Evolutionary conservation across 1,140 invertebrate genomes (phyloP).

Genomic region (Cardiocondyla obscurior): DNA sequence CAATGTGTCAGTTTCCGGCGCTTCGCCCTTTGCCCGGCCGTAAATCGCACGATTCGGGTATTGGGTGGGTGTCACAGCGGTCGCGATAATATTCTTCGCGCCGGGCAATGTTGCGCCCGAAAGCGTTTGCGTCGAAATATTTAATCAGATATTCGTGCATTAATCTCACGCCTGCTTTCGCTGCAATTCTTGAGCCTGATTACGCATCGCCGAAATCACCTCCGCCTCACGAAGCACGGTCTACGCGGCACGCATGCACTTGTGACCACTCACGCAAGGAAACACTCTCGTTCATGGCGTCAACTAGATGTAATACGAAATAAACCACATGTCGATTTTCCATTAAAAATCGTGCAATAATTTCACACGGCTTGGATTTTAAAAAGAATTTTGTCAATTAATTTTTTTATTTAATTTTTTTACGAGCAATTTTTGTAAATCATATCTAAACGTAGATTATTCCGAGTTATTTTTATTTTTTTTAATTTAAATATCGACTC

Average conservation of each 20-base stretch:
- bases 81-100: not conserved
- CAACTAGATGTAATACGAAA: not conserved
- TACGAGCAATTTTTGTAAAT: no score
- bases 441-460: no score
- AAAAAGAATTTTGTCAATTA: not conserved
- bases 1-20: not conserved
- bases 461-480: not conserved
- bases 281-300: slow-evolving; percentile 17
- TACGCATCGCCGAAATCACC: slow-evolving; percentile 13
- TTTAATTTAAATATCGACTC: not conserved
- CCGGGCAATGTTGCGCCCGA: not conserved
- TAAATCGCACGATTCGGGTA: not conserved
- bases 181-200: slow-evolving; percentile 20
- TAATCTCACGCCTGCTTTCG: not conserved
- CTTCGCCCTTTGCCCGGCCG: not conserved
- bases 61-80: not conserved
- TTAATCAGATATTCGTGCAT: slow-evolving; percentile 31
- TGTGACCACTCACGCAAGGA: slow-evolving; percentile 13
- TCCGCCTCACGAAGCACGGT: slow-evolving; percentile 22
- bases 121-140: not conserved
- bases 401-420: not conserved
- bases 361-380: not conserved
- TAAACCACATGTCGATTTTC: not conserved
- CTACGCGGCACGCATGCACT: not conserved
- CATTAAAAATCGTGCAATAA: not conserved